Evolutionary conservation across 2,113 vertebrate species (phyloP).

Genomic region (Strix uralensis): DNA sequence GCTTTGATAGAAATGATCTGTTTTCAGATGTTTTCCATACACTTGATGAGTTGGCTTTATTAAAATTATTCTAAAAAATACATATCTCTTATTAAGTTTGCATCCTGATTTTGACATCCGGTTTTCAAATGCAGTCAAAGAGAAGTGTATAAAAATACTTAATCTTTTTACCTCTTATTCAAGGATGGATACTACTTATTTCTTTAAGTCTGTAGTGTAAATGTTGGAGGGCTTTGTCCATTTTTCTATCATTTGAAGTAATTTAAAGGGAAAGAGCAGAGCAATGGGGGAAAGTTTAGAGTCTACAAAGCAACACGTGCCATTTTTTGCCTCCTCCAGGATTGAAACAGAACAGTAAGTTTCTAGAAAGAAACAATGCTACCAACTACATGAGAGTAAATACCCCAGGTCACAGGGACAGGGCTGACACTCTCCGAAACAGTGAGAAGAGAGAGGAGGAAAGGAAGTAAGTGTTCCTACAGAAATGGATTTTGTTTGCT

Average conservation of each 20-base stretch:
- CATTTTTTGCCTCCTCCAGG: neutral
- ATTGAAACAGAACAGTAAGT: accelerated
- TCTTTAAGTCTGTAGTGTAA: neutral
- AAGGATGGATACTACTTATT: neutral
- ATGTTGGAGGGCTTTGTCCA: neutral
- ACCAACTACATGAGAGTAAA: neutral
- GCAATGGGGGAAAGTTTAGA: neutral
- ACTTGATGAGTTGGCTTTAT: neutral
- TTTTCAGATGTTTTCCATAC: neutral
- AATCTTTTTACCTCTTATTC: neutral
- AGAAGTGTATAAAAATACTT: neutral
- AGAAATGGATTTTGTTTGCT: neutral
- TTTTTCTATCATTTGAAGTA: neutral
- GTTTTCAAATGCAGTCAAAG: neutral
- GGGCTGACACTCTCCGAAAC: neutral
- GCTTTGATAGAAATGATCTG: neutral
- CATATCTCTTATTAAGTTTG: neutral
- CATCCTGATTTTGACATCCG: neutral
- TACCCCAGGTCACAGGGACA: neutral
- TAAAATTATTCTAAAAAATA: neutral
- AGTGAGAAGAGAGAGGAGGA: neutral
- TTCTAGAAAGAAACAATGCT: neutral
- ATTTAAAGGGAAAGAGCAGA: neutral
- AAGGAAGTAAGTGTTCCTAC: neutral
- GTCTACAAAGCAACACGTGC: neutral